Percentiles rank a stretch among this genome's conserved stretches.
phyloP scores from a whole-genome alignment of 23 tunicate genomes.

The Corella eumyota region DNA sequence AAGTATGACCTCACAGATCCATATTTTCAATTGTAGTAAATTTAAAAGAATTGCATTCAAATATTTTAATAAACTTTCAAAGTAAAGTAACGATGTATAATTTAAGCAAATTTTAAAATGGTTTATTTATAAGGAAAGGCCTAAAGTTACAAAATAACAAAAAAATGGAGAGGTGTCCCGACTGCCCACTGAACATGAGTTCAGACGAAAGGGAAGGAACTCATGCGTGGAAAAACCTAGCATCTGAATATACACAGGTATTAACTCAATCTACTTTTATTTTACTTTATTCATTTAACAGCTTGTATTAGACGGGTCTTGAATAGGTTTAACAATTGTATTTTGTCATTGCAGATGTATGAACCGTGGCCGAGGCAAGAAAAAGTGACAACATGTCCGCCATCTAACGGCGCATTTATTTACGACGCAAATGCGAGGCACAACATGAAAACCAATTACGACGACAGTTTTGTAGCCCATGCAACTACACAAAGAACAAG shows the following conservation, averaged over 20 bases:
- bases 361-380: slow-evolving; percentile 34
- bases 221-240: slow-evolving; percentile 32
- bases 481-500: slow-evolving; percentile 9
- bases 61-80: no score
- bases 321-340: not conserved
- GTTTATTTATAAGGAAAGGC: no score
- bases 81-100: no score
- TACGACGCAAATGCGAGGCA: slow-evolving; percentile 16
- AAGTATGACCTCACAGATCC: no score
- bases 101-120: no score
- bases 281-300: not conserved
- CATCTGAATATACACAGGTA: slow-evolving; percentile 35
- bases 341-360: slow-evolving; percentile 7
- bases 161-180: no score
- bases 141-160: no score
- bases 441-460: slow-evolving; percentile 51
- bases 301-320: not conserved
- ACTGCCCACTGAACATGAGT: slow-evolving; percentile 5
- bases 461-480: slow-evolving; percentile 20
- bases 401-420: slow-evolving; percentile 31
- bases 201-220: slow-evolving; percentile 19
- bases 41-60: no score
- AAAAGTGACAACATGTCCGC: slow-evolving; percentile 16
- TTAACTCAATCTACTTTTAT: not conserved
- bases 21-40: no score